phyloP scores from a whole-genome alignment of 1,140 invertebrate species.

The Pseudomyrmex concolor region DNA sequence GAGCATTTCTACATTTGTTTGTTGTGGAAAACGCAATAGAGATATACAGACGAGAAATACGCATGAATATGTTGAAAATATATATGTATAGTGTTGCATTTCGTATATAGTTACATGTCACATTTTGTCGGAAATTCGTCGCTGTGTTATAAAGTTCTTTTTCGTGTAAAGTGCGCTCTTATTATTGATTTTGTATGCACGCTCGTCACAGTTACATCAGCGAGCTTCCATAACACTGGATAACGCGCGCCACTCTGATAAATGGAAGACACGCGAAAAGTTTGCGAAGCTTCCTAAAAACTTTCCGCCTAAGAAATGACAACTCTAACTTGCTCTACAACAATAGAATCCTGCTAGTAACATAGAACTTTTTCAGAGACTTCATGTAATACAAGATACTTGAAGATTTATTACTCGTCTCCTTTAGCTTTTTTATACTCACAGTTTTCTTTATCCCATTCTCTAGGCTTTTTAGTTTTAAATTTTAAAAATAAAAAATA shows the following conservation, averaged over 20 bases:
- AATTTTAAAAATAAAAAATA: not conserved
- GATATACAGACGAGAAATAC: not conserved
- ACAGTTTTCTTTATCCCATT: not conserved
- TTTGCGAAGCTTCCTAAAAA: constrained; percentile 37
- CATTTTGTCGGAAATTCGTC: constrained; percentile 15
- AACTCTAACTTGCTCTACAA: constrained; percentile 26
- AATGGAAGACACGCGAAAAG: constrained; percentile 56
- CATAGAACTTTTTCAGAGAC: constrained; percentile 17
- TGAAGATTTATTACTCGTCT: constrained; percentile 17
- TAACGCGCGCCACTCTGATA: constrained; percentile 32
- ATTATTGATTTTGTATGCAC: constrained; percentile 32
- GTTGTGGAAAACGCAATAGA: constrained; percentile 1
- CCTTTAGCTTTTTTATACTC: not conserved
- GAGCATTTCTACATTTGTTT: constrained; percentile 5
- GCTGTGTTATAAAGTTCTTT: constrained; percentile 5
- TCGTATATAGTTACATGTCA: no score
- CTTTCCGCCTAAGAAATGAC: constrained; percentile 36
- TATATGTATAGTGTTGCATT: no score
- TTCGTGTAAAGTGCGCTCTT: not conserved
- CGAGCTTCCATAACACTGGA: constrained; percentile 15
- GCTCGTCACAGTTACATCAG: constrained; percentile 43
- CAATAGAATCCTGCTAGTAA: constrained; percentile 40
- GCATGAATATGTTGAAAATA: not conserved
- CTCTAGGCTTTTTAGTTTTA: not conserved
- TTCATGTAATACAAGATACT: not conserved